These are phyloP conservation scores for Mactra quadrangularis DNA, from an alignment of 1,140 invertebrate genomes.

Conservation along the genomic window DNA sequence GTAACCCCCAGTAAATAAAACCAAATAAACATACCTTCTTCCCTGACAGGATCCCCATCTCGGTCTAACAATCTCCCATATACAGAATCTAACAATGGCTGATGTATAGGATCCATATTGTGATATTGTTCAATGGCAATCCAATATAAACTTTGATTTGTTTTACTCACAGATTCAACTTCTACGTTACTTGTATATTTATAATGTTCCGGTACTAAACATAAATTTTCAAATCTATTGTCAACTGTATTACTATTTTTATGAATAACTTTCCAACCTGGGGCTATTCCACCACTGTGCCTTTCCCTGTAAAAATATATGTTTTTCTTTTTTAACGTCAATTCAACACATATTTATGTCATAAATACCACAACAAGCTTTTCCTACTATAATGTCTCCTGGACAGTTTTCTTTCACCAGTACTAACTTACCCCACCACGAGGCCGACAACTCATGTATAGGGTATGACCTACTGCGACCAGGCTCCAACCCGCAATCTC, in stretches of 20 bases:
- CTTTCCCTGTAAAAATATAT: too few relatives aligned
- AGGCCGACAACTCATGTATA: too few relatives aligned
- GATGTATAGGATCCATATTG: conserved; percentile 78
- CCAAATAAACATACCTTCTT: conserved; percentile 76
- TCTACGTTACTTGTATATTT: conserved; percentile 28
- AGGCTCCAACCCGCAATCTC: too few relatives aligned
- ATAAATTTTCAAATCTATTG: conserved; percentile 85
- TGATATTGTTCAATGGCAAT: conserved; percentile 85
- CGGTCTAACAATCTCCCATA: conserved; percentile 73
- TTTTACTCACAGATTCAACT: conserved; percentile 72
- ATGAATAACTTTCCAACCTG: conserved; percentile 84
- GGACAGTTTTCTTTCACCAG: too few relatives aligned
- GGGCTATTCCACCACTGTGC: conserved; percentile 85
- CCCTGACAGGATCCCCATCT: conserved; percentile 84
- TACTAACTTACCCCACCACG: too few relatives aligned
- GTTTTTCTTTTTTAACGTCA: too few relatives aligned
- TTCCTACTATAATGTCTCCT: too few relatives aligned
- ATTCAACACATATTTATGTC: too few relatives aligned
- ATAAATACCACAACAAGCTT: too few relatives aligned
- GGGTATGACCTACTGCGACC: too few relatives aligned
- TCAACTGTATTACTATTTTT: conserved; percentile 85
- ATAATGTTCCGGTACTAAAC: conserved; percentile 76
- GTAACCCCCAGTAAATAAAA: too few relatives aligned
- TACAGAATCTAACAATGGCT: conserved; percentile 81
- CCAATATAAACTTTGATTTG: conserved; percentile 84